Percentiles rank a stretch among this genome's conserved stretches.
These are phyloP conservation scores for Adelphocoris suturalis DNA, from an alignment of 2,888 invertebrate species.

Conservation along the genomic window DNA sequence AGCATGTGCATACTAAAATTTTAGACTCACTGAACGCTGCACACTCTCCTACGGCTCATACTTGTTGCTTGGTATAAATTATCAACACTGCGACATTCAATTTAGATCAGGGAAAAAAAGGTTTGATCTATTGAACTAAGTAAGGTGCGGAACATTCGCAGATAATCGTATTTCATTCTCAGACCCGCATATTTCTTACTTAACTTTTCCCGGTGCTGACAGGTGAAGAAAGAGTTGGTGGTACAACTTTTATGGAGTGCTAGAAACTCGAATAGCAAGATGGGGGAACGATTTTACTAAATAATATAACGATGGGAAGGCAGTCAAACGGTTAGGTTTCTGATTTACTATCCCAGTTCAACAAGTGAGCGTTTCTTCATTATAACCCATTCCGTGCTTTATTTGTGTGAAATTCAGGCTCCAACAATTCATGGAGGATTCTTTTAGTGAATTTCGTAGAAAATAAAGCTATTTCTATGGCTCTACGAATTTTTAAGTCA, in stretches of 20 bases:
- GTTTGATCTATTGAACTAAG: no score
- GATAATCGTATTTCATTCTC: background rate
- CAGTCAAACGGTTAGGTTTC: background rate
- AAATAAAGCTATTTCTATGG: no score
- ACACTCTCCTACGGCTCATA: no score
- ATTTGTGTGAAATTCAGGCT: no score
- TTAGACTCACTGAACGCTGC: no score
- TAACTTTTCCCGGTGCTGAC: background rate
- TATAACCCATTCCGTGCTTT: background rate
- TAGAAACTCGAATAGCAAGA: background rate
- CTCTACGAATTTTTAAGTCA: no score
- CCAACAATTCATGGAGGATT: no score
- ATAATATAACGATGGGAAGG: background rate
- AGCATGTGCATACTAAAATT: no score
- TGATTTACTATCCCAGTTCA: slow-evolving; percentile 2
- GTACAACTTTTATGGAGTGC: slow-evolving; percentile 1
- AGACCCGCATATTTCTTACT: background rate
- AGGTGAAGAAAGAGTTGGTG: background rate
- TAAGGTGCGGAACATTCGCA: background rate
- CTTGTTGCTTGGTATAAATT: no score
- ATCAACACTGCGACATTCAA: no score
- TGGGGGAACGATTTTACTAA: slow-evolving; percentile 5
- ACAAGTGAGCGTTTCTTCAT: slow-evolving; percentile 2
- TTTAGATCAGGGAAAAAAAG: no score
- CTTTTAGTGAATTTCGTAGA: no score